A percentile compares a stretch with the other conserved stretches of the same genome.
These are phyloP conservation scores for Phalera bucephala DNA, from an alignment of 2,888 invertebrate genomes.

Conservation along the genomic window DNA sequence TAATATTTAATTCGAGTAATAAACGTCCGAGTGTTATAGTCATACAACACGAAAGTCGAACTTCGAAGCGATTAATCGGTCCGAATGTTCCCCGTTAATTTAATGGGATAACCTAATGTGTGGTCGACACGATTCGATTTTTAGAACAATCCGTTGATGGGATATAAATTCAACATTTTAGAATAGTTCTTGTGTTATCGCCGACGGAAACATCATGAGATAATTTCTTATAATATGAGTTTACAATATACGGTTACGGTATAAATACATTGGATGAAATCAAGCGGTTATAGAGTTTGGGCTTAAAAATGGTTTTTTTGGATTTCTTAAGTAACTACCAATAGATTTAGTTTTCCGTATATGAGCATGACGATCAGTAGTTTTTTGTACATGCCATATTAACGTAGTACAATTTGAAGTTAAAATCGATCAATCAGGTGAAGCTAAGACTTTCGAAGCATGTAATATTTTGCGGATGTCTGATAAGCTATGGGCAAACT, in stretches of 20 bases:
- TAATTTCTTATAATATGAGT: neutral
- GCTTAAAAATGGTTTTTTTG: too few species aligned
- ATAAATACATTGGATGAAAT: neutral
- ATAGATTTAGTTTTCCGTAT: too few species aligned
- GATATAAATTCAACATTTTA: constrained; percentile 11
- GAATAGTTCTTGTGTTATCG: neutral
- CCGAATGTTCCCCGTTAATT: constrained; percentile 60
- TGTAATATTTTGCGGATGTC: too few species aligned
- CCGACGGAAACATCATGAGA: neutral
- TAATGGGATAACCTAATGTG: constrained; percentile 66
- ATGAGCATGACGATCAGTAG: too few species aligned
- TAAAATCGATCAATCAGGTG: too few species aligned
- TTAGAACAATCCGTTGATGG: constrained; percentile 31
- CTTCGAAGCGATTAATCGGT: constrained; percentile 41
- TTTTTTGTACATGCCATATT: too few species aligned
- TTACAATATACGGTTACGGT: neutral
- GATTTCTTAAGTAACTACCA: too few species aligned
- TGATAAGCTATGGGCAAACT: too few species aligned
- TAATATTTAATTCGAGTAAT: constrained; percentile 55
- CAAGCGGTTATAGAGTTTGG: too few species aligned
- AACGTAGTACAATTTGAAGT: too few species aligned
- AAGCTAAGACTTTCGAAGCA: too few species aligned
- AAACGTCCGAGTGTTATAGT: constrained; percentile 62
- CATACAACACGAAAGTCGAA: constrained; percentile 59
- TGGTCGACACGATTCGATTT: constrained; percentile 64